Base-by-base conservation (phyloP, 2,113 vertebrate species). In the rabbit (Oryctolagus cuniculus) region DNA sequence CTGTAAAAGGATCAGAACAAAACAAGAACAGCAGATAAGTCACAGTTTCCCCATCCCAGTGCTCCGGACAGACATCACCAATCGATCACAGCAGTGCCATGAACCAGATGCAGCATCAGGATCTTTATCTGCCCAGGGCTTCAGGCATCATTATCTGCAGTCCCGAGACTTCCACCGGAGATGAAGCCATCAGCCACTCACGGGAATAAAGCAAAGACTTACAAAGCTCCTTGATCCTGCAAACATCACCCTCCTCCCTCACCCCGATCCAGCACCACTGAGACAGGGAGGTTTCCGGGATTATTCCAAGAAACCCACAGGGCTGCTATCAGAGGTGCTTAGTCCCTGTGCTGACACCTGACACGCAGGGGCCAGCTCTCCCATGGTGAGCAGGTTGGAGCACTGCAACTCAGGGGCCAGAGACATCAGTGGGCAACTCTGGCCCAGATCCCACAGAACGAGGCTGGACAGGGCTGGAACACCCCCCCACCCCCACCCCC, bases 31-130 rank as follows among this genome's bases (percentile, higher is more conserved):
- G 38, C 6, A 27, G 83, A 16, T 44, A 34, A 49, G 64, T 55
- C n/a, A 84, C 0, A 2, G 6, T 73, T 51, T 61, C 21, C 21
- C 74, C 27, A 67, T 3, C 38, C 27, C 64, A 38, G 36, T 21
- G 58, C 63, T 80, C 79, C 44, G n/a, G 36, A 70, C 86, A 96
- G 96, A 96, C 93, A 77, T 95, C 44, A 73, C 61, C 4, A 78
- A 92, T 93, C 91, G n/a, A 87, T 80, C 91, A n/a, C 93, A 69
- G 79, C 69, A 44, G n/a, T 15, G n/a, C 44, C 84, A 78, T 8
- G 0, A 87, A 27, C 61, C 87, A 66, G 38, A 49, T 0, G 11
- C 22, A 22, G 49, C 11, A 6, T 25, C 25, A 27, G 72, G 63
- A 16, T 55, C 87, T 24, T 44, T 75, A 58, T 73, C 69, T 15